phyloP scores from a whole-genome alignment of 2,113 vertebrate species.

The Genyomyrus donnyi region DNA sequence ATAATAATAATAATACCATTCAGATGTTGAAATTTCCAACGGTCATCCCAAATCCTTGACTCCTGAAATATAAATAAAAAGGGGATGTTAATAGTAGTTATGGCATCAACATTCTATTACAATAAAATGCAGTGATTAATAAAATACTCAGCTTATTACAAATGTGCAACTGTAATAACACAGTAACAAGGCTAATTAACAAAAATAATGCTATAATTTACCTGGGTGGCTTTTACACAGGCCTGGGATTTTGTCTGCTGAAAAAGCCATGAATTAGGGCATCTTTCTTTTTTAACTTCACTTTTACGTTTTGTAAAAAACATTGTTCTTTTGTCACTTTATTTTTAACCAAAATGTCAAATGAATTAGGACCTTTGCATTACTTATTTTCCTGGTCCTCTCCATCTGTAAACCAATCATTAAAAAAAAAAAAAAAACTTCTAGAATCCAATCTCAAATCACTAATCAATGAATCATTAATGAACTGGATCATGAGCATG shows the following conservation, averaged over 20 bases:
- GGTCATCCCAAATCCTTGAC: background rate
- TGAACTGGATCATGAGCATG: background rate
- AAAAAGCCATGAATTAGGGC: background rate
- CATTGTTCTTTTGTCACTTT: background rate
- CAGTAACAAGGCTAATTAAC: background rate
- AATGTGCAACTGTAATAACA: background rate
- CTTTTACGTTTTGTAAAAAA: background rate
- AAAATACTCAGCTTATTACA: background rate
- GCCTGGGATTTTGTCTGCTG: background rate
- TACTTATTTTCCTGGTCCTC: background rate
- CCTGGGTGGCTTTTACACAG: background rate
- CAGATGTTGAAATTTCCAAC: background rate
- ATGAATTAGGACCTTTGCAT: background rate
- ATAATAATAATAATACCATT: constrained; percentile 8
- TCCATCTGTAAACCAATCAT: background rate
- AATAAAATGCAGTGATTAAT: background rate
- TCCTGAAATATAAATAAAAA: background rate
- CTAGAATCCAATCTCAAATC: background rate
- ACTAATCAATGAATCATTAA: background rate
- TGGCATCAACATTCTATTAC: background rate
- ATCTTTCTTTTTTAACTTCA: background rate
- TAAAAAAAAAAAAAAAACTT: background rate
- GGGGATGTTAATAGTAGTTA: background rate
- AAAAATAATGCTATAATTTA: background rate
- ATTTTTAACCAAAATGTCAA: background rate